A percentile compares a stretch with the other conserved stretches of the same genome.
phyloP scores from a whole-genome alignment of 2,888 invertebrate species.

The Leptopilina drosophilae region DNA sequence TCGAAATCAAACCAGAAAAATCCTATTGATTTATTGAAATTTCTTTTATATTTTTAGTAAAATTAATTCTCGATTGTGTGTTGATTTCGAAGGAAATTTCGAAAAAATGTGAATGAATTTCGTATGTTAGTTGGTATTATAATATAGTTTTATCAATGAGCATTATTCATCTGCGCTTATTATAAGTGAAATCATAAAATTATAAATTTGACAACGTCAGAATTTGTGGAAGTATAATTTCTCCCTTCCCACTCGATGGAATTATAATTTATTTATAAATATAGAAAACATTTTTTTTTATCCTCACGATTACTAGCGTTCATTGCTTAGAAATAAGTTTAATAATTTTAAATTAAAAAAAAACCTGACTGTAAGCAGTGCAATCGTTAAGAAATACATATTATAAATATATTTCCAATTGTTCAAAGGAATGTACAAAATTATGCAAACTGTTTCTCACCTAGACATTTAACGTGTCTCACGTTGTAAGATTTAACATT shows the following conservation, averaged over 20 bases:
- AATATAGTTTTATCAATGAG: conserved; percentile 21
- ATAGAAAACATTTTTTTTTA: background rate
- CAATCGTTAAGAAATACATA: conserved; percentile 69
- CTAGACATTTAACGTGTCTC: background rate
- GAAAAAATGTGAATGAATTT: conserved; percentile 27
- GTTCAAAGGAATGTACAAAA: conserved; percentile 71
- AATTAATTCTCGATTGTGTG: conserved; percentile 7
- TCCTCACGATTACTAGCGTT: conserved; percentile 13
- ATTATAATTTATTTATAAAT: conserved; percentile 18
- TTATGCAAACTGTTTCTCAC: conserved; percentile 54
- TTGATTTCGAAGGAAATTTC: background rate
- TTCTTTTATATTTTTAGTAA: conserved; percentile 11
- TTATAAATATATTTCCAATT: conserved; percentile 53
- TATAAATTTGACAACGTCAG: conserved; percentile 33
- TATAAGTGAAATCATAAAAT: conserved; percentile 38
- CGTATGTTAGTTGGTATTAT: conserved; percentile 15
- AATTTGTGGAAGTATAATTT: conserved; percentile 31
- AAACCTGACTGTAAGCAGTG: conserved; percentile 73
- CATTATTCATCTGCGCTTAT: conserved; percentile 34
- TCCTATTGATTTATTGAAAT: background rate
- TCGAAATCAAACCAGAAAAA: background rate
- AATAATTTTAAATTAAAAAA: conserved; percentile 61
- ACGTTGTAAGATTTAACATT: background rate
- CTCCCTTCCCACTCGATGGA: conserved; percentile 24
- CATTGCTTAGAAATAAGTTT: conserved; percentile 58